A percentile compares a stretch with the other conserved stretches of the same genome.
Evolutionary conservation across 1,140 invertebrate species (phyloP).

Genomic region (Drosophila aff.): DNA sequence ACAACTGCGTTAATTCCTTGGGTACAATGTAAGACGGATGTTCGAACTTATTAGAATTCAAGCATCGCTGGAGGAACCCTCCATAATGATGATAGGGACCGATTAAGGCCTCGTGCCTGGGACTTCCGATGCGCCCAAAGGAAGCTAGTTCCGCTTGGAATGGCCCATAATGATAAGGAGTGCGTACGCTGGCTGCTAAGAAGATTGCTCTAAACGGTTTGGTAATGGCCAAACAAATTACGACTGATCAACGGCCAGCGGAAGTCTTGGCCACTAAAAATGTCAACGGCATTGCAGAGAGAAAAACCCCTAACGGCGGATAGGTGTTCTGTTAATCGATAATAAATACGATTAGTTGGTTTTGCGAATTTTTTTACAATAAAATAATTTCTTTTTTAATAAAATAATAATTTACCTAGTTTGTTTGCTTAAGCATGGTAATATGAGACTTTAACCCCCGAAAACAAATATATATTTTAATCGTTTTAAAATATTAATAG

Average conservation of each 20-base stretch:
- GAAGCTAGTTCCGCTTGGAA: constrained; percentile 61
- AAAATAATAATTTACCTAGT: too few species aligned
- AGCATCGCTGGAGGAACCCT: constrained; percentile 15
- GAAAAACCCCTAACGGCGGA: not conserved
- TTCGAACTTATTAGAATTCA: constrained; percentile 33
- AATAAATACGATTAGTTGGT: not conserved
- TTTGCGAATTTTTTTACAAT: not conserved
- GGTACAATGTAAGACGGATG: constrained; percentile 21
- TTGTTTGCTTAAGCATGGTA: not conserved
- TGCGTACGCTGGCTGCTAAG: constrained; percentile 44
- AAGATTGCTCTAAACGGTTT: constrained; percentile 64
- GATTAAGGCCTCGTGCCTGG: constrained; percentile 53
- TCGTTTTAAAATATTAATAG: not conserved
- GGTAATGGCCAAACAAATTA: constrained; percentile 63
- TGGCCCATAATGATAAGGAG: constrained; percentile 40
- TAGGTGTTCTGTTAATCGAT: not conserved
- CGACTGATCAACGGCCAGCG: constrained; percentile 33
- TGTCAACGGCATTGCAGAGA: constrained; percentile 23
- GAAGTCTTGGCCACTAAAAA: constrained; percentile 51
- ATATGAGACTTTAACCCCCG: too few species aligned
- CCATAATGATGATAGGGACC: constrained; percentile 40
- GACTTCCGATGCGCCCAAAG: constrained; percentile 55
- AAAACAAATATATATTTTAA: not conserved
- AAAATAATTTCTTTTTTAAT: not conserved
- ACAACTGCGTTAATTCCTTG: not conserved